Evolutionary conservation across 2,797 vertebrate species (phyloP), one percentile per base, ranked within the genome.

Genomic region (Melanotaenia parkinsoni): DNA sequence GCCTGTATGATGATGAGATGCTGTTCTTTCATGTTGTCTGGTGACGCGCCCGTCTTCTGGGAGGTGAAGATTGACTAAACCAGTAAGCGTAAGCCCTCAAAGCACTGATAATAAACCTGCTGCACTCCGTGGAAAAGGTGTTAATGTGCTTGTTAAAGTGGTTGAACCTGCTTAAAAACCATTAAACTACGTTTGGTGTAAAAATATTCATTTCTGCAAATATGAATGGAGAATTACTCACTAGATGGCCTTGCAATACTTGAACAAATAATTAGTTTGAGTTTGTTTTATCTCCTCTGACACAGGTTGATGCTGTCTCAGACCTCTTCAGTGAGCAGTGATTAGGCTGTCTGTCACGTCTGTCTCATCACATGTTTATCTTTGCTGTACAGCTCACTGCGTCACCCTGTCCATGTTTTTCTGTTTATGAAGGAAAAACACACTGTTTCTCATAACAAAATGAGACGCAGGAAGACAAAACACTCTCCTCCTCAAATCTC

Each of bases 391-490:
- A 35, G 2, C 12, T 1, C 38, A 38, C 0, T 61, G 33, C 20
- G 35, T 62, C 57, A 60, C 45, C 45, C 37, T 28, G 47, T 24
- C 13, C 38, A 5, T 5, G 4, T 66, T 22, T 54, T 66, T 54
- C 24, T 12, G 30, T 11, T 18, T 24, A 65, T 22, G 28, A 7
- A 18, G 57, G 3, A 62, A 33, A 37, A 38, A 65, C 22, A 60
- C 3, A 16, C 6, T 35, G 40, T 57, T 69, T 74, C 59, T 72
- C 22, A 22, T 67, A 67, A 77, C 57, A 45, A 28, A 43, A 30
- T 33, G 22, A 61, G 67, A 68, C 12, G 69, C 35, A 67, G 40
- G 56, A 67, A 76, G 61, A 73, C 40, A 35, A 35, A 71, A 45
- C 12, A 51, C 43, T 67, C 43, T 32, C 66, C 67, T 71, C 53